Evolutionary conservation across 2,113 vertebrate genomes (phyloP).

Genomic region (Dasyprocta punctata): DNA sequence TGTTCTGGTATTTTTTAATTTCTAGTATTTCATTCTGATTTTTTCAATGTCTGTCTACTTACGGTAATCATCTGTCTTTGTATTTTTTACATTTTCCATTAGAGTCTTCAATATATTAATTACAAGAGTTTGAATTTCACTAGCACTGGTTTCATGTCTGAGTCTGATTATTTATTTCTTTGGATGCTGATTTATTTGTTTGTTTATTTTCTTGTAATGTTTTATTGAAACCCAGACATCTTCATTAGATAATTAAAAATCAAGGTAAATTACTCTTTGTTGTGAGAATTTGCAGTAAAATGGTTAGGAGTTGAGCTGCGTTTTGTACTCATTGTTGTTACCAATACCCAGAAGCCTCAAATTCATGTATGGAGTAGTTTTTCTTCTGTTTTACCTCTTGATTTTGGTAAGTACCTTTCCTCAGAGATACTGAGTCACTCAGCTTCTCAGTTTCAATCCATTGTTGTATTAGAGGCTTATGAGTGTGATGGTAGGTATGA

Average conservation of each 20-base stretch:
- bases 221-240: background rate
- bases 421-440: background rate
- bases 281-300: background rate
- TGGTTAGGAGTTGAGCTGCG: background rate
- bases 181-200: background rate
- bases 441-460: background rate
- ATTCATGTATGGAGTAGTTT: background rate
- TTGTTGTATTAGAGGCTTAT: background rate
- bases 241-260: background rate
- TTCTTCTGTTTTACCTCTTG: background rate
- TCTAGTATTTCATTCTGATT: background rate
- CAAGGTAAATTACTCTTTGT: background rate
- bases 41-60: background rate
- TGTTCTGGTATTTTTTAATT: background rate
- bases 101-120: background rate
- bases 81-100: background rate
- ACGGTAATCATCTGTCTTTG: background rate
- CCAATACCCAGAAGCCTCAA: background rate
- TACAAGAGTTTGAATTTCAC: background rate
- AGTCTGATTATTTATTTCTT: background rate
- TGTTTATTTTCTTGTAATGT: background rate
- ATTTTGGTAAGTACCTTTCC: background rate
- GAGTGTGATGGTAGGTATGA: background rate
- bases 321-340: background rate
- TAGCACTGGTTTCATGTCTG: background rate